Conservation (phyloP, 2,888 invertebrate genomes). For the Cheilosia grossa region DNA sequence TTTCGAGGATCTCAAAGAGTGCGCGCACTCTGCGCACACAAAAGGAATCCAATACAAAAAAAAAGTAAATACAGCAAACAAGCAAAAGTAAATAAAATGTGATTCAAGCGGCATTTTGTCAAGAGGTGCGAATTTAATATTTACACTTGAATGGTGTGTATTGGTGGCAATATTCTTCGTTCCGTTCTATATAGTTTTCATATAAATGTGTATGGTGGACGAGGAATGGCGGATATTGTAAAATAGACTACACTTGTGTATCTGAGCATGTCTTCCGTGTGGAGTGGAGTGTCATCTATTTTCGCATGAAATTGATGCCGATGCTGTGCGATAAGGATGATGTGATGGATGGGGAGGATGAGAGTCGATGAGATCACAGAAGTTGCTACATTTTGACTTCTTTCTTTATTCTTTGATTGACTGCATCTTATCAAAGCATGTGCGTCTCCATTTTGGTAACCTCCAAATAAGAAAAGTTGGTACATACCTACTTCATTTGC, state of each 20-base stretch:
- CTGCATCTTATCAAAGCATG: too few species aligned
- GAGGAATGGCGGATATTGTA: neutral
- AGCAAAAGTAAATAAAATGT: constrained; percentile 1
- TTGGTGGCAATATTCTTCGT: neutral
- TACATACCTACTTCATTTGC: too few species aligned
- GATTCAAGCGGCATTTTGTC: constrained; percentile 20
- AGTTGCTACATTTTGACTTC: too few species aligned
- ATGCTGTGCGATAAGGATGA: neutral
- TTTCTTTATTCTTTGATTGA: too few species aligned
- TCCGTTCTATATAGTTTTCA: constrained; percentile 5
- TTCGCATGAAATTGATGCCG: neutral
- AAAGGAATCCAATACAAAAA: constrained; percentile 3
- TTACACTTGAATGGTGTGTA: neutral
- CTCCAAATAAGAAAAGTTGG: too few species aligned
- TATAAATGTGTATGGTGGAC: neutral
- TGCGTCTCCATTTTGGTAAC: too few species aligned
- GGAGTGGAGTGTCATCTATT: neutral
- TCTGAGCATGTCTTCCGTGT: neutral
- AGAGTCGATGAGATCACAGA: constrained; percentile 4
- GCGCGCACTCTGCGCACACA: neutral
- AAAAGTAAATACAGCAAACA: neutral
- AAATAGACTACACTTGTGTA: constrained; percentile 15
- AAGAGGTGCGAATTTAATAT: constrained; percentile 51
- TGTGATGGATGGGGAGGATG: neutral
- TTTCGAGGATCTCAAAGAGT: constrained; percentile 12